These are phyloP conservation scores for Plotosus lineatus DNA, from an alignment of 2,113 vertebrate species.

Conservation along the genomic window DNA sequence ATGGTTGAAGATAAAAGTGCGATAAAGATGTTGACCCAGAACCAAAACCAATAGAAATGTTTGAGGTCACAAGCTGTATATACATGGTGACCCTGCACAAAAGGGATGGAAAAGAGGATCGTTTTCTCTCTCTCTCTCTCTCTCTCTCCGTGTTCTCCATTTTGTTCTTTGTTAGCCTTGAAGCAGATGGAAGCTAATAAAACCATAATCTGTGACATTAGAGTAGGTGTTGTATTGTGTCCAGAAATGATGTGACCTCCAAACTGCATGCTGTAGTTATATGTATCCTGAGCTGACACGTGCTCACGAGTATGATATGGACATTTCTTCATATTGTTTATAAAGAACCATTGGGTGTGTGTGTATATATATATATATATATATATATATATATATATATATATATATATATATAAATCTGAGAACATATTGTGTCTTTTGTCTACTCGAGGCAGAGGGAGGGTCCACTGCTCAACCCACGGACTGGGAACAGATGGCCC, in stretches of 20 bases:
- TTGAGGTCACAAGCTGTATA: conserved; percentile 53
- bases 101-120: conserved; percentile 26
- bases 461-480: conserved; percentile 63
- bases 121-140: conserved; percentile 38
- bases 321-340: conserved; percentile 35
- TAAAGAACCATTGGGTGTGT: too few species aligned
- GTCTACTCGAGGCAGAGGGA: conserved; percentile 57
- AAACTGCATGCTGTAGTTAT: conserved; percentile 38
- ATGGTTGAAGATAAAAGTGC: conserved; percentile 58
- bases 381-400: too few species aligned
- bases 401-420: too few species aligned
- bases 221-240: conserved; percentile 43
- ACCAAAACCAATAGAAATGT: conserved; percentile 54
- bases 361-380: too few species aligned
- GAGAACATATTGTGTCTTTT: conserved; percentile 57
- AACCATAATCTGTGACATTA: conserved; percentile 55
- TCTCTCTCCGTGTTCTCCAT: conserved; percentile 45
- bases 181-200: conserved; percentile 68
- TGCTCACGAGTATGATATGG: conserved; percentile 12
- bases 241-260: conserved; percentile 50
- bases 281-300: conserved; percentile 23
- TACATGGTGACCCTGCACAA: conserved; percentile 41
- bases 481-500: conserved; percentile 90
- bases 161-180: conserved; percentile 55
- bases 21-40: conserved; percentile 70